Evolutionary conservation across 2,888 invertebrate species (phyloP), one percentile per base, ranked within the genome.

Genomic region (Terebella lapidaria): DNA sequence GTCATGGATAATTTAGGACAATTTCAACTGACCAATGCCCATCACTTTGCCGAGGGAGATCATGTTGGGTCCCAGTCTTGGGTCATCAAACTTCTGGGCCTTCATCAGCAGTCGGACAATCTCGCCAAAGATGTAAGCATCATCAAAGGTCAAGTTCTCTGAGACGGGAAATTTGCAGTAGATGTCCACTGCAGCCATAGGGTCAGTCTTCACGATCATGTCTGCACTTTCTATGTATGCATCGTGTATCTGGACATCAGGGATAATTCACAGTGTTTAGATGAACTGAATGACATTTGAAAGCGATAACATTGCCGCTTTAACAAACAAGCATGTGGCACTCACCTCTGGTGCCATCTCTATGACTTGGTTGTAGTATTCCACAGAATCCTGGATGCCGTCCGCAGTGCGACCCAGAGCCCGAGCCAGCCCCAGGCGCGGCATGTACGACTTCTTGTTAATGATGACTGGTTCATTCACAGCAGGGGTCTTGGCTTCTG

Each of bases 121-220:
- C 58, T 80, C 79, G 25, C 77, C 77, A 63, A 75, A 75, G 35
- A 80, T 79, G 66, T 72, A 80, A 10, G 78, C 79, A 70, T 80
- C 79, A 63, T 80, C 78, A 69, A 79, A 79, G 1, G 72, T 68
- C 4, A 75, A 76, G 10, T 73, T 71, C 3, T 75, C 76, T 10
- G 76, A 68, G 26, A 76, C 69, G 0, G 78, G 79, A 63, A 78
- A 79, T 59, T 74, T 74, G 65, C 71, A 67, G 62, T 77, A 78
- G 3, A 79, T 72, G 61, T 80, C 77, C 3, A 80, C 77, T 20
- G 79, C 79, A 26, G 69, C 75, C 59, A 75, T 56, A 0, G 77
- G 76, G 56, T 79, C 73, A 22, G 70, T 66, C 57, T 74, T 71
- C 3, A 70, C 61, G 56, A 78, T 59, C 75, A 78, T 74, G 26